These are phyloP conservation scores for Bos javanicus DNA, from an alignment of 2,113 vertebrate genomes.

Conservation along the genomic window DNA sequence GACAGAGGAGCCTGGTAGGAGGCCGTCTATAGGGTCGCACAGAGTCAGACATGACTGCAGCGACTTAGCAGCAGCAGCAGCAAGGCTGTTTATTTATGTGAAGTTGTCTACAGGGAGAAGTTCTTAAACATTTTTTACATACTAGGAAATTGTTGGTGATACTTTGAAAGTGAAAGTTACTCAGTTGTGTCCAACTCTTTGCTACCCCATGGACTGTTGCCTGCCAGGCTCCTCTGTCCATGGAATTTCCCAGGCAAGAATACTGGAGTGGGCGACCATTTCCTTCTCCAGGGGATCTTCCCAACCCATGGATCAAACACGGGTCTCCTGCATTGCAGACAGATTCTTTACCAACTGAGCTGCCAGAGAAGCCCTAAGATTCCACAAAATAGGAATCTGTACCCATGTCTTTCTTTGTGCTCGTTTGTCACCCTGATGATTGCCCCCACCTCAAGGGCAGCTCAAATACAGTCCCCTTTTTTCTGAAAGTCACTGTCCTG, in stretches of 20 bases:
- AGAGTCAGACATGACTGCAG: too few species aligned
- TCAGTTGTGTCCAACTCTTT: neutral
- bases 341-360: neutral
- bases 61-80: too few species aligned
- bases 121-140: neutral
- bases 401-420: neutral
- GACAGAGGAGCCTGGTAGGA: too few species aligned
- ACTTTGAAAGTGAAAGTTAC: neutral
- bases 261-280: neutral
- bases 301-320: neutral
- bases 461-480: neutral
- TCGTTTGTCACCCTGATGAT: neutral
- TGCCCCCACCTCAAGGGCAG: neutral
- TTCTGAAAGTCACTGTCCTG: neutral
- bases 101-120: neutral
- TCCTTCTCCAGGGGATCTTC: neutral
- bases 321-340: neutral
- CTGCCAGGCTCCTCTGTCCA: neutral
- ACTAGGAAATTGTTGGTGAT: neutral
- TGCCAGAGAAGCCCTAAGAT: neutral
- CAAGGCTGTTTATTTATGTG: constrained; percentile 20
- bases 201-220: neutral
- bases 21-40: too few species aligned
- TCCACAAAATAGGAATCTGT: neutral
- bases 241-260: neutral